A percentile compares a stretch with the other conserved stretches of the same genome.
phyloP scores from a whole-genome alignment of 2,888 invertebrate genomes.

The Papilio protenor region DNA sequence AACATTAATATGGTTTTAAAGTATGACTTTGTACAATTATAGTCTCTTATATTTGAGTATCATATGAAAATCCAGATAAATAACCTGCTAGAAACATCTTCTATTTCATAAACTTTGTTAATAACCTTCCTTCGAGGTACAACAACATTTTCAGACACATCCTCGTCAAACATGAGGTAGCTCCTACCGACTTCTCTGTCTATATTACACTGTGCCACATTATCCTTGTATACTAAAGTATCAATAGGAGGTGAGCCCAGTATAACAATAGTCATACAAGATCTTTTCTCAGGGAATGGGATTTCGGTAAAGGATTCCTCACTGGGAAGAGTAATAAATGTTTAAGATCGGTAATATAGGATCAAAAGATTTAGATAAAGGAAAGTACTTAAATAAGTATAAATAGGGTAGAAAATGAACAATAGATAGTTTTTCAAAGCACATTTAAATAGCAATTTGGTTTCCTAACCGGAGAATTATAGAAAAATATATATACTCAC shows the following conservation, averaged over 20 bases:
- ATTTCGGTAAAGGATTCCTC: conserved; percentile 62
- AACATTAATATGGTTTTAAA: not conserved
- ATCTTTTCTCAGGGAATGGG: conserved; percentile 55
- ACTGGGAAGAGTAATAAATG: conserved; percentile 54
- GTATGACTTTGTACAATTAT: not conserved
- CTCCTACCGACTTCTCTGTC: conserved; percentile 66
- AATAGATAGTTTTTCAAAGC: not conserved
- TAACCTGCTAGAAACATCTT: conserved; percentile 76
- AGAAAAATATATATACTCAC: conserved; percentile 54
- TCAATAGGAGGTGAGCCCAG: conserved; percentile 53
- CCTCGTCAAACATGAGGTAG: conserved; percentile 74
- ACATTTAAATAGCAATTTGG: not conserved
- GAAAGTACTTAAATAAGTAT: too few species aligned
- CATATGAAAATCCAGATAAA: conserved; percentile 27
- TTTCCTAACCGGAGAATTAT: not conserved
- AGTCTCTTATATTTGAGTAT: not conserved
- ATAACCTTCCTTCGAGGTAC: conserved; percentile 58
- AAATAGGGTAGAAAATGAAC: not conserved
- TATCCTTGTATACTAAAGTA: conserved; percentile 58
- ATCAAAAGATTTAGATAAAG: not conserved
- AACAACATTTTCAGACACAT: conserved; percentile 60
- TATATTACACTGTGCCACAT: conserved; percentile 70
- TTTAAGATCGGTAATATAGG: conserved; percentile 9
- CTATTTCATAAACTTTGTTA: conserved; percentile 70
- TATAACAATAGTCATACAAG: conserved; percentile 55